Evolutionary conservation across 2,888 invertebrate genomes (phyloP).

Genomic region (Sphecodes monilicornis): DNA sequence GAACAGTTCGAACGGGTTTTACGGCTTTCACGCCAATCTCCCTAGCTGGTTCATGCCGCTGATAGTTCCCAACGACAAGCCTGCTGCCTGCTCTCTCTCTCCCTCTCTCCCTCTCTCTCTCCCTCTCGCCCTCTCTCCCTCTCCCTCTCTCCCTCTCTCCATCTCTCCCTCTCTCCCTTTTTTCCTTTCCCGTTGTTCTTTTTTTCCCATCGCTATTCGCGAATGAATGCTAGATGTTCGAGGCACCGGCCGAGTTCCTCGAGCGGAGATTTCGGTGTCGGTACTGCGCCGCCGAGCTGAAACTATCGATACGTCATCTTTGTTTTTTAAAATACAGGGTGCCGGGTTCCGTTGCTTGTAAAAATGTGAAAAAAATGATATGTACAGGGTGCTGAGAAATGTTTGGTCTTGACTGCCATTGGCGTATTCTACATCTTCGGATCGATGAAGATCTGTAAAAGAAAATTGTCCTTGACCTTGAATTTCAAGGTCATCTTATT

Average conservation of each 20-base stretch:
- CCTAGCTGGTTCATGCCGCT: constrained; percentile 41
- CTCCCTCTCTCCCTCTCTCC: background rate
- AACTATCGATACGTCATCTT: background rate
- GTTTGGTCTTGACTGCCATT: too few species aligned
- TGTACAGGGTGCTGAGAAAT: too few species aligned
- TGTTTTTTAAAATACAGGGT: too few species aligned
- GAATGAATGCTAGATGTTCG: constrained; percentile 22
- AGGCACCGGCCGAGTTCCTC: background rate
- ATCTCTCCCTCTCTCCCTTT: too few species aligned
- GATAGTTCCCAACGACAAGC: constrained; percentile 52
- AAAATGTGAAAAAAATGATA: too few species aligned
- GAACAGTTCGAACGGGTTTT: constrained; percentile 59
- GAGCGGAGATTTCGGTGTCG: background rate
- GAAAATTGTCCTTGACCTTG: too few species aligned
- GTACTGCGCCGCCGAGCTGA: background rate
- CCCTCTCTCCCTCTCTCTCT: background rate
- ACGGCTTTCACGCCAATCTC: constrained; percentile 63
- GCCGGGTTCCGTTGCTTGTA: too few species aligned
- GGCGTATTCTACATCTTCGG: too few species aligned
- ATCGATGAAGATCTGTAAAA: too few species aligned
- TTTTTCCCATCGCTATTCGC: background rate
- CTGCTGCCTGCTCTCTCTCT: background rate
- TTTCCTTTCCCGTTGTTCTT: background rate
- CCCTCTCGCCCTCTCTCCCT: background rate
- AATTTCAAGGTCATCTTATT: too few species aligned